Percentiles rank a stretch among this genome's conserved stretches.
Evolutionary conservation across 2,113 vertebrate genomes (phyloP).

Genomic region (Grus americana): DNA sequence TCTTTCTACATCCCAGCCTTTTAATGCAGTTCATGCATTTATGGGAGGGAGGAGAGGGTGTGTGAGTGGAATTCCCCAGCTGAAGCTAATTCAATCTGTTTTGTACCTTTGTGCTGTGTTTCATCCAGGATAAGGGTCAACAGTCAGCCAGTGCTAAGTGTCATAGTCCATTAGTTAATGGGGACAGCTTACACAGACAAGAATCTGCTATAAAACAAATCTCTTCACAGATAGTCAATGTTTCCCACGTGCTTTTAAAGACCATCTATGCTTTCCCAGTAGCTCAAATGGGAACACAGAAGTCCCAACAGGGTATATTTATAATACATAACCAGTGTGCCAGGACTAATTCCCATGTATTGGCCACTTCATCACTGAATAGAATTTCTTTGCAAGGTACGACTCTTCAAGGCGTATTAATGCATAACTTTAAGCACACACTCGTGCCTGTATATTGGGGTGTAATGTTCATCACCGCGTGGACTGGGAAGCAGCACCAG

Average conservation of each 20-base stretch:
- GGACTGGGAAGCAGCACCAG: neutral
- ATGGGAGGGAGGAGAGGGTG: neutral
- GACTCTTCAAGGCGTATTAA: neutral
- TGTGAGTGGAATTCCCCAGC: neutral
- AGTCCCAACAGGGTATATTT: neutral
- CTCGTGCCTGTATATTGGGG: neutral
- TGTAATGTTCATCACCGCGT: neutral
- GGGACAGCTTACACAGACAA: neutral
- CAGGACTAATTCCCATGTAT: neutral
- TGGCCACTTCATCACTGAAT: neutral
- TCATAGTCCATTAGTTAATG: neutral
- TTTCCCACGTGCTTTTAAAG: neutral
- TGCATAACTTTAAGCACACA: rapidly evolving
- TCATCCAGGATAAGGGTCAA: neutral
- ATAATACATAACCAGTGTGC: no score
- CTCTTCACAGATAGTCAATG: neutral
- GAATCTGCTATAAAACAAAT: neutral
- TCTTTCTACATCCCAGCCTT: neutral
- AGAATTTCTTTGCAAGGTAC: neutral
- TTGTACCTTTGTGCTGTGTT: neutral
- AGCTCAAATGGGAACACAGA: neutral
- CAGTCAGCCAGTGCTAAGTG: neutral
- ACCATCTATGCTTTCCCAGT: neutral
- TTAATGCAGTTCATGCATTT: neutral
- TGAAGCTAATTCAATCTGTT: neutral